Conservation (phyloP, 2,797 vertebrate species). For the Masticophis lateralis region DNA sequence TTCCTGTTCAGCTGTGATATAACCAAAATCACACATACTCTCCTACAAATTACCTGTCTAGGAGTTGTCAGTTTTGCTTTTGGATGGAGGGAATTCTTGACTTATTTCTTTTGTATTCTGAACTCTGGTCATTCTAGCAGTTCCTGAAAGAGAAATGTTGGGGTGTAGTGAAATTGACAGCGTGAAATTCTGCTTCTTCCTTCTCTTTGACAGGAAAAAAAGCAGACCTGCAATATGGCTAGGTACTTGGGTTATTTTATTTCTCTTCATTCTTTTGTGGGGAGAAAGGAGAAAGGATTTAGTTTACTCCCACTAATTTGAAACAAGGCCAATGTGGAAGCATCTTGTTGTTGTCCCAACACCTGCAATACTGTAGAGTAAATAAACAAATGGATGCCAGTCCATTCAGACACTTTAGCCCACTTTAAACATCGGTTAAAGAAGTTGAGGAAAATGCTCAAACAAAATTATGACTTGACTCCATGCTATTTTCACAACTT, state of each 20-base stretch:
- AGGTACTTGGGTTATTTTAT: neutral
- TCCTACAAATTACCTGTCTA: neutral
- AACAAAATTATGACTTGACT: neutral
- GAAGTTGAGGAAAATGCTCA: neutral
- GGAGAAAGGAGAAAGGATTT: neutral
- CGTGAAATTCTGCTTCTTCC: neutral
- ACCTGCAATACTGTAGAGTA: neutral
- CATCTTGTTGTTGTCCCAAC: neutral
- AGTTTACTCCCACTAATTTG: neutral
- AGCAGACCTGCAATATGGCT: neutral
- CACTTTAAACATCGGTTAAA: neutral
- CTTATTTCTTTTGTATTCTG: neutral
- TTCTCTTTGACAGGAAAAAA: neutral
- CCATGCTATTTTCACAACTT: neutral
- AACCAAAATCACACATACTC: neutral
- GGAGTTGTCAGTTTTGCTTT: neutral
- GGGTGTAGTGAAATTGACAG: neutral
- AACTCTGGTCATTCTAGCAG: neutral
- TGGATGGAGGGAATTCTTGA: neutral
- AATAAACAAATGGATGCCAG: neutral
- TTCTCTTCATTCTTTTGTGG: neutral
- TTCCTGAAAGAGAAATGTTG: neutral
- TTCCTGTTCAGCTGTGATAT: neutral
- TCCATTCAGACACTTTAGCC: neutral
- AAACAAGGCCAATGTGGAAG: neutral